A percentile compares a stretch with the other conserved stretches of the same genome.
phyloP scores from a whole-genome alignment of 2,888 invertebrate species.

The Drosophila anomalipes region DNA sequence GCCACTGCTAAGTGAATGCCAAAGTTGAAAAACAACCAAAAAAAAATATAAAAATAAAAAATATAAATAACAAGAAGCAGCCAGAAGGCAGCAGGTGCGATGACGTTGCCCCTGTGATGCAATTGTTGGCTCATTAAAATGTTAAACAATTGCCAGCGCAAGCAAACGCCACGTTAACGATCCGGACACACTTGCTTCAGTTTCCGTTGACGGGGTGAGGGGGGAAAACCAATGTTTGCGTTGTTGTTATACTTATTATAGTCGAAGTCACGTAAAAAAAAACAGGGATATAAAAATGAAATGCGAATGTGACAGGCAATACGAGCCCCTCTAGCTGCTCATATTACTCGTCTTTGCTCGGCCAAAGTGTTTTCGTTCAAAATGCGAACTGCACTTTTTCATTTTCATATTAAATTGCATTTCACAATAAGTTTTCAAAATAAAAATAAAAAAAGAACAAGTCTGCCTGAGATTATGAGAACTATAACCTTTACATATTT shows the following conservation, averaged over 20 bases:
- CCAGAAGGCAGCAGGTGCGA: slow-evolving; percentile 10
- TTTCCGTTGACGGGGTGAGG: not conserved
- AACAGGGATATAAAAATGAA: not conserved
- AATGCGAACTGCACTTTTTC: not conserved
- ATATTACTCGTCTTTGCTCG: not conserved
- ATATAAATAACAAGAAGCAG: not conserved
- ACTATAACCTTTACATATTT: not conserved
- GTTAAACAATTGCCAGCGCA: slow-evolving; percentile 55
- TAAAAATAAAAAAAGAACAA: not conserved
- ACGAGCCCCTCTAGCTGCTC: not conserved
- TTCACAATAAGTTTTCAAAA: not conserved
- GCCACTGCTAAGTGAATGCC: slow-evolving; percentile 62
- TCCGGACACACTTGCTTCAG: slow-evolving; percentile 24
- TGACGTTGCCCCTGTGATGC: slow-evolving; percentile 68
- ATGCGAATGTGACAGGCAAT: not conserved
- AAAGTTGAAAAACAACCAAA: slow-evolving; percentile 62
- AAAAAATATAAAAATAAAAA: not conserved
- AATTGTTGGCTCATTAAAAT: slow-evolving; percentile 75
- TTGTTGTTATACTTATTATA: slow-evolving; percentile 1
- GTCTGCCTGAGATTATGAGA: not conserved
- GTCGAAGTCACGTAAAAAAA: not conserved
- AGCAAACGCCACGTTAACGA: slow-evolving; percentile 50
- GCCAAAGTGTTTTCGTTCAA: not conserved
- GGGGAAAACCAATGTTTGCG: slow-evolving; percentile 7
- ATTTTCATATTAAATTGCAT: not conserved